Evolutionary conservation across 2,888 invertebrate genomes (phyloP).

Genomic region (Prionchulus punctatus): DNA sequence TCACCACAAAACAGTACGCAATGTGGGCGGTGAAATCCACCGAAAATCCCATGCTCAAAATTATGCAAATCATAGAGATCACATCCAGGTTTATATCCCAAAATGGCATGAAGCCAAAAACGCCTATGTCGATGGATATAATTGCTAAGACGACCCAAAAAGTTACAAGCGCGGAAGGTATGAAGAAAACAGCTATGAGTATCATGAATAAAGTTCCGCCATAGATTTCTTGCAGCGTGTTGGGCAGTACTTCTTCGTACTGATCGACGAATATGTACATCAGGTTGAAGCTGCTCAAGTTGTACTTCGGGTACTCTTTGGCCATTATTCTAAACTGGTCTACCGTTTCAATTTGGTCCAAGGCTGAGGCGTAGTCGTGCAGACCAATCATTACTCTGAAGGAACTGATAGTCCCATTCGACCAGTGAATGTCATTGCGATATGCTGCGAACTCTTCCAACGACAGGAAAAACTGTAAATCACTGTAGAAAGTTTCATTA

Average conservation of each 20-base stretch:
- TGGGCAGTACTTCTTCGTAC: constrained; percentile 28
- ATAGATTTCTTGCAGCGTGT: constrained; percentile 30
- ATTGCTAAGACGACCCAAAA: constrained; percentile 88
- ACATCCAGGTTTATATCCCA: constrained; percentile 68
- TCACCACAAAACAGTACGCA: constrained; percentile 83
- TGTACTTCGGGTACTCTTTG: constrained; percentile 19
- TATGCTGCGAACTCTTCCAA: background rate
- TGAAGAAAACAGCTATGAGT: constrained; percentile 77
- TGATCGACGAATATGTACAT: constrained; percentile 32
- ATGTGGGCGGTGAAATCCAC: constrained; percentile 88
- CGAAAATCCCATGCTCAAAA: constrained; percentile 87
- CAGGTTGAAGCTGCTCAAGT: constrained; percentile 30
- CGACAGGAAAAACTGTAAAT: background rate
- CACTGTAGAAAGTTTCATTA: background rate
- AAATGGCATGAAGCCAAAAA: constrained; percentile 84
- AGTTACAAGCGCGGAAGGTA: constrained; percentile 74
- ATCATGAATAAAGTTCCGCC: constrained; percentile 56
- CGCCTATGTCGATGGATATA: constrained; percentile 77
- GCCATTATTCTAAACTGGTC: constrained; percentile 20
- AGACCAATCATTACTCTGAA: constrained; percentile 26
- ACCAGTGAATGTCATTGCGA: background rate
- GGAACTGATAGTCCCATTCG: background rate
- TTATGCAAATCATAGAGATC: constrained; percentile 88
- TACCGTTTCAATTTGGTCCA: constrained; percentile 25
- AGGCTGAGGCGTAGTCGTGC: constrained; percentile 23